Conservation (phyloP, 2,797 vertebrate genomes). For the Sebastes trivittatus region DNA sequence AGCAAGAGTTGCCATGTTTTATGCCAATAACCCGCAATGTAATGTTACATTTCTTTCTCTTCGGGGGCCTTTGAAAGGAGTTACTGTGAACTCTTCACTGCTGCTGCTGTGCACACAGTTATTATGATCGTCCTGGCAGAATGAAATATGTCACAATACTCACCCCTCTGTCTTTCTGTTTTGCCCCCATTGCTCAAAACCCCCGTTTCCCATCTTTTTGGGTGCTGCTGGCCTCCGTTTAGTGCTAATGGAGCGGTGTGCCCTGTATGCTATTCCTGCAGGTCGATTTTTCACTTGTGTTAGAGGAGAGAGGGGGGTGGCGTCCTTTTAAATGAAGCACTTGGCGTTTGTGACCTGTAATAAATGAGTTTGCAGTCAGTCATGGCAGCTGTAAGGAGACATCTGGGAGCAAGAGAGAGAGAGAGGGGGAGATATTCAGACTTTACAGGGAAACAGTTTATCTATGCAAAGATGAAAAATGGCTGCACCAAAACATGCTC, state of each 20-base stretch:
- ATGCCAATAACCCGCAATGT: background rate
- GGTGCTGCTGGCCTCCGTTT: conserved; percentile 43
- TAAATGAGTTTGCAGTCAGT: conserved; percentile 81
- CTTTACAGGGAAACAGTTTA: conserved; percentile 51
- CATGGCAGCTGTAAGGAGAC: conserved; percentile 80
- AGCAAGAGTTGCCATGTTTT: background rate
- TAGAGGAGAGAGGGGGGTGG: conserved; percentile 26
- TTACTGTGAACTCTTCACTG: too few species aligned
- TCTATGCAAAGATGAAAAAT: conserved; percentile 66
- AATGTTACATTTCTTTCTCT: background rate
- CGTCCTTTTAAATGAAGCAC: conserved; percentile 81
- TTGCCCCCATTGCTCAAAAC: conserved; percentile 4
- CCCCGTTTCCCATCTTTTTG: conserved; percentile 21
- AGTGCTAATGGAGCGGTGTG: conserved; percentile 48
- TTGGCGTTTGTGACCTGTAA: conserved; percentile 82
- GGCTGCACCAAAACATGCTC: conserved; percentile 51
- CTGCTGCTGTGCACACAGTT: background rate
- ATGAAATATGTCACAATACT: conserved; percentile 10
- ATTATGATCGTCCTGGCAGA: background rate
- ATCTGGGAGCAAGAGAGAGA: conserved; percentile 71
- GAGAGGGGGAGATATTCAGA: conserved; percentile 36
- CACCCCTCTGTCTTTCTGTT: conserved; percentile 1
- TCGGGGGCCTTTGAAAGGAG: background rate
- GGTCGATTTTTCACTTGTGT: conserved; percentile 74
- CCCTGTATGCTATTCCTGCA: conserved; percentile 66